Evolutionary conservation across 2,113 vertebrate species (phyloP), one percentile per base, ranked within the genome.

Genomic region (Labrus mixtus): DNA sequence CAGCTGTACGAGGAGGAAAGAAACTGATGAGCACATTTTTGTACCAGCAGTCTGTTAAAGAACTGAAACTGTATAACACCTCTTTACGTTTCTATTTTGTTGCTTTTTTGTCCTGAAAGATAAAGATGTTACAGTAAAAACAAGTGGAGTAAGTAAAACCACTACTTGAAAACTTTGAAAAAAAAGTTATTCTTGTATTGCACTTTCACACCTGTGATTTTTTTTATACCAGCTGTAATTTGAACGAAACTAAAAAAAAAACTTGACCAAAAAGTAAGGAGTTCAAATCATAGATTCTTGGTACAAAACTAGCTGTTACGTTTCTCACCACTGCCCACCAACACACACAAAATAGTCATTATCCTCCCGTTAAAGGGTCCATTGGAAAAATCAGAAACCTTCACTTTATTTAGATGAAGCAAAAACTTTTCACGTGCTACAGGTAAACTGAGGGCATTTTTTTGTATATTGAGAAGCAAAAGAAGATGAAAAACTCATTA

Each of bases 1-100:
- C 93, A 99, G 95, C 98, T 99, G 95, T 23, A 71, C 93, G 90
- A 77, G 74, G 51, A 83, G 23, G 20, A 65, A 58, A 83, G 3
- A 17, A 9, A 25, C 29, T 0, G 8, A 57, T 76, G 9, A 65
- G 16, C 45, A 16, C 17, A 12, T 46, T 6, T 22, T 1, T 57
- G 29, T 17, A 15, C 4, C n/a, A 8, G 13, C 29, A 45, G 10
- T 50, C 12, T 62, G 6, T 56, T 33, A 39, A 33, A 33, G 4
- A 33, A 0, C 39, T 41, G 39, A 41, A 41, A 41, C 29, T 33
- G 29, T 6, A 33, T 33, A 6, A 33, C 29, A 33, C 29, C 29
- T 33, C 29, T 4, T 6, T 33, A 33, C 6, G 29, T 4, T 33
- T 33, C 29, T 33, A 33, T 6, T 33, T 33, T 33, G 29, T 33